Base-by-base conservation (phyloP, 2,797 vertebrate genomes). In the Tamandua tetradactyla region DNA sequence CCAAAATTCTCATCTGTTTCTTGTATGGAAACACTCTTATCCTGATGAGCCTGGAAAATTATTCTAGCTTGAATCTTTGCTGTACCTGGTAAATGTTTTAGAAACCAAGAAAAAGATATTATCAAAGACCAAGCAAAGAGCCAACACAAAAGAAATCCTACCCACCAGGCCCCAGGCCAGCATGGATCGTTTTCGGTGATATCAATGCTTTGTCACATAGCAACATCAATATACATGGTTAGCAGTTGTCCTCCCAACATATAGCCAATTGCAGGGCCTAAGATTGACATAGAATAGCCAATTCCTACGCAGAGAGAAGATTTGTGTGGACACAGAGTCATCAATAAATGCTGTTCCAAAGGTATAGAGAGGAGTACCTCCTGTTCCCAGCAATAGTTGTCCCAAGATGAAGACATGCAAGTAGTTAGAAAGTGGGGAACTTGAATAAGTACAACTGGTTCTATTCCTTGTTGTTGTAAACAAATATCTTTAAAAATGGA, bases 111-210 rank as follows among this genome's bases (percentile, higher is more conserved):
- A 93, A 99, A 98, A 23, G 98, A 98, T 86, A 98, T 87, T 95
- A 98, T 97, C 93, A 99, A 97, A 92, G 98, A 96, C 98, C 98
- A 98, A 32, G 98, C 64, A 44, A 96, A n/a, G 59, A 98, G 23
- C 95, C 98, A 98, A 27, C 97, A 96, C 35, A 97, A 42, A 91
- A 99, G 87, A 98, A 99, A 99, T 90, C 97, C 98, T 96, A 99
- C 98, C 98, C 98, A 99, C 98, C 98, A 99, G 1, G 98, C 98
- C 52, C 98, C 98, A 95, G 99, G 97, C 98, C 98, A 99, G 17
- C 98, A 97, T 12, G 98, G 98, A 76, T 98, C 98, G 96, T 97
- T 96, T 76, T 96, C 97, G 81, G 96, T 89, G 81, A 99, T 55
- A 35, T 95, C 68, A 47, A 71, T 22, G 13, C 98, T 98, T 97